These are phyloP conservation scores for Folsomia manolachei DNA, from an alignment of 2,888 invertebrate species.

Conservation along the genomic window DNA sequence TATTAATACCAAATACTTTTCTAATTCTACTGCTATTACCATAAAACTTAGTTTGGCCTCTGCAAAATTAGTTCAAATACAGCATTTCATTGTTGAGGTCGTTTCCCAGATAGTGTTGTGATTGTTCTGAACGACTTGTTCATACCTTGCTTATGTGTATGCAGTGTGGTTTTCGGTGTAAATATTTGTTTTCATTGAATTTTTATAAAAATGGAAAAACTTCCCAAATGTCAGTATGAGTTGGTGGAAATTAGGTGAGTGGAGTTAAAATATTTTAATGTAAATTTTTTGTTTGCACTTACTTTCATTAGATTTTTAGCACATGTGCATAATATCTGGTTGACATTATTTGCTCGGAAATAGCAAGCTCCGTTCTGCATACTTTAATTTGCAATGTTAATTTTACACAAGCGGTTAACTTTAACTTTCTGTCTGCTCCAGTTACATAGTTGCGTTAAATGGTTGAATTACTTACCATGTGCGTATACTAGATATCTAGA, in stretches of 20 bases:
- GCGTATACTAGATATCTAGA: no score
- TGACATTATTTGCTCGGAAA: neutral
- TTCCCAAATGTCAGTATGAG: neutral
- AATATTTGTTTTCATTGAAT: no score
- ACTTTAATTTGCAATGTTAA: neutral
- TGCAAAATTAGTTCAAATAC: neutral
- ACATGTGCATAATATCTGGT: neutral
- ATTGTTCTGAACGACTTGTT: no score
- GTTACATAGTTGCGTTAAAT: no score
- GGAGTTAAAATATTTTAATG: neutral
- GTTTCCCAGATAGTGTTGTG: no score
- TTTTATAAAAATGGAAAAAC: neutral
- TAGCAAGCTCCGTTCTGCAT: neutral
- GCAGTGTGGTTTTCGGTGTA: no score
- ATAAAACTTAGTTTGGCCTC: no score
- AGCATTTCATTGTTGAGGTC: neutral
- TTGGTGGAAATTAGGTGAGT: neutral
- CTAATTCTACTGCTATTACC: no score
- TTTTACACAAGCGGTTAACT: neutral
- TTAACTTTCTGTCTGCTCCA: no score
- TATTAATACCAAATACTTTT: no score
- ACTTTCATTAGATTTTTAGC: neutral
- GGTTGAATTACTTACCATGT: no score
- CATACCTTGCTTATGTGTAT: neutral
- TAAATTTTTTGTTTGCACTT: neutral